Evolutionary conservation across 2,113 vertebrate genomes (phyloP).

Genomic region (Archocentrus centrarchus): DNA sequence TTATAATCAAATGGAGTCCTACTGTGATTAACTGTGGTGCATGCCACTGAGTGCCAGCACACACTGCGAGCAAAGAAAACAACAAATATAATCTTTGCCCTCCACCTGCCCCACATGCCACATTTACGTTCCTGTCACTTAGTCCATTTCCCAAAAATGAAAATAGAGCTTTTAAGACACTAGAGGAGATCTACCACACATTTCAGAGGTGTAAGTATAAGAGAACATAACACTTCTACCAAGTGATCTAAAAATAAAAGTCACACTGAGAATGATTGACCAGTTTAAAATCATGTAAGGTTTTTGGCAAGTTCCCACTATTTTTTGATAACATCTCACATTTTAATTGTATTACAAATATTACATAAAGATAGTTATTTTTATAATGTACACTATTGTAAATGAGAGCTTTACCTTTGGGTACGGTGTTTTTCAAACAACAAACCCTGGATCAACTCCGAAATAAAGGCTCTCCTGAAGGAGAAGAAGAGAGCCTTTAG

Average conservation of each 20-base stretch:
- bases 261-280: background rate
- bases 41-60: background rate
- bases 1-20: background rate
- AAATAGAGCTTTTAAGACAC: background rate
- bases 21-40: background rate
- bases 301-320: background rate
- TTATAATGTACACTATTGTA: background rate
- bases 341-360: background rate
- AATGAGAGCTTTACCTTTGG: background rate
- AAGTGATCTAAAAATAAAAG: background rate
- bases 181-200: background rate
- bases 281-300: background rate
- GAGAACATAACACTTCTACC: background rate
- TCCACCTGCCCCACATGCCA: background rate
- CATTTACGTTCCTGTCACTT: background rate
- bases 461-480: no score
- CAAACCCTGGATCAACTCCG: no score
- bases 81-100: background rate
- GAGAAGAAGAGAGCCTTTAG: no score
- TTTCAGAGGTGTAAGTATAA: background rate
- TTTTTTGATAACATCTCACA: background rate
- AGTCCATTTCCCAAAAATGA: background rate
- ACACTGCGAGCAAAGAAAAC: background rate
- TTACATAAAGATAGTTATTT: background rate
- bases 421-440: no score